Percentiles rank a stretch among this genome's conserved stretches.
Evolutionary conservation across 1,140 invertebrate species (phyloP).

Genomic region (Drosophila malerkotliana): DNA sequence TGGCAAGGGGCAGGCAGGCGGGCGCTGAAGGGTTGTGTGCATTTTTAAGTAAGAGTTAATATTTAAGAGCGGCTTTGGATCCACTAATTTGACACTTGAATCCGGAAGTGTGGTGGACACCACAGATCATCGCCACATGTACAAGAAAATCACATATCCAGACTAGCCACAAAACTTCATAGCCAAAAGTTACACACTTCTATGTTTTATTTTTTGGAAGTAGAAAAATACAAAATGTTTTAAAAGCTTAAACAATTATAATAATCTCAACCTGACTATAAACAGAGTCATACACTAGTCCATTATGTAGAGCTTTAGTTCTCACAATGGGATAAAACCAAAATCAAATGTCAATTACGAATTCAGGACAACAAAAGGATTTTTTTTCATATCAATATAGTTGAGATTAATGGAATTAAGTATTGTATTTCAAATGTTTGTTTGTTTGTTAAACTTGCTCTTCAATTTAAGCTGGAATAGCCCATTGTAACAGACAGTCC

Average conservation of each 20-base stretch:
- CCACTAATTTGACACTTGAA: conserved; percentile 72
- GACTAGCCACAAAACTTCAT: conserved; percentile 53
- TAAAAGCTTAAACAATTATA: conserved; percentile 70
- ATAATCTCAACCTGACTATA: conserved; percentile 47
- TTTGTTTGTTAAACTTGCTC: conserved; percentile 19
- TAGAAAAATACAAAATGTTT: conserved; percentile 13
- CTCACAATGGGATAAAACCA: conserved; percentile 23
- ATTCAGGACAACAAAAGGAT: not conserved
- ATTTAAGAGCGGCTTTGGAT: conserved; percentile 53
- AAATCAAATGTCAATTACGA: conserved; percentile 35
- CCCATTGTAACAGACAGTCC: conserved; percentile 30
- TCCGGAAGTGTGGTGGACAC: conserved; percentile 26
- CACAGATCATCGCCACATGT: not conserved
- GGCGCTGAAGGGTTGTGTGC: conserved; percentile 47
- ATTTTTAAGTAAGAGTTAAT: conserved; percentile 80
- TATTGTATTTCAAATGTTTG: conserved; percentile 1
- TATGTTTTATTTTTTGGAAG: no score
- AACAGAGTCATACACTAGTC: conserved; percentile 30
- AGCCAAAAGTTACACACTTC: not conserved
- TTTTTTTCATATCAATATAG: conserved; percentile 11
- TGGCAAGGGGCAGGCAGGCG: conserved; percentile 16
- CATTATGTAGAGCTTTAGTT: not conserved
- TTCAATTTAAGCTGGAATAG: conserved; percentile 4
- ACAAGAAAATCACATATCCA: conserved; percentile 65
- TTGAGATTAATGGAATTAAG: conserved; percentile 33